Base-by-base conservation (phyloP, 1,140 invertebrate species). In the Drosophila repletoides region DNA sequence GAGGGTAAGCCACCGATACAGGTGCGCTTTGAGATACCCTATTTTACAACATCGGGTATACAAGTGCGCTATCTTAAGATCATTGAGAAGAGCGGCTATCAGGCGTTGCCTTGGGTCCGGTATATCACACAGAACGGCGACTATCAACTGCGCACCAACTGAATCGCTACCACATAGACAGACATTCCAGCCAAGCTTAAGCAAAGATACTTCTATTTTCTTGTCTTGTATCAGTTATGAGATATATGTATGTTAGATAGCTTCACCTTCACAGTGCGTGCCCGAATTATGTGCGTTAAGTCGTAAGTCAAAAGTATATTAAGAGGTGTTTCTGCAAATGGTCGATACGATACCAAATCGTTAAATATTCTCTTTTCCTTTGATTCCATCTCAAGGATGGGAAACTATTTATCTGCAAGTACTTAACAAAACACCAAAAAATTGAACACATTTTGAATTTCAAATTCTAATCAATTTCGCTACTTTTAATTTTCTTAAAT, bases 51-150 rank as follows among this genome's bases (percentile, higher is more conserved):
- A 36, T 99, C 98, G 14, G 99, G 99, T 2, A 99, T 99, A 81
- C 98, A 99, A 91, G 96, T 99, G 2, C 93, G 98, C 28, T 99
- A 99, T 91, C 92, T 99, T 66, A 99, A 99, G 91, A 99, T 99
- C 87, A 99, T 99, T 88, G 99, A 99, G 87, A 99, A 99, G 91
- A 99, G 97, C 91, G 99, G 98, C 0, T 99, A 99, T 90, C 98
- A 99, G 91, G 98, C 98, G 0, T 88, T 99, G 43, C 99, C 99
- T 0, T 99, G 98, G 99, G 98, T 99, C 3, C 92, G 98, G 17
- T 99, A 99, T 87, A 99, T 99, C 41, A 99, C 99, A 12, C 98
- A 99, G 90, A 99, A 99, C 91, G 99, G 99, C 26, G 98, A 99
- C 90, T 99, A 99, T 91, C 98, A 99, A 90, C 91, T 99, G 63